Evolutionary conservation across 2,797 vertebrate genomes (phyloP).

Genomic region (Anolis apletophallus): DNA sequence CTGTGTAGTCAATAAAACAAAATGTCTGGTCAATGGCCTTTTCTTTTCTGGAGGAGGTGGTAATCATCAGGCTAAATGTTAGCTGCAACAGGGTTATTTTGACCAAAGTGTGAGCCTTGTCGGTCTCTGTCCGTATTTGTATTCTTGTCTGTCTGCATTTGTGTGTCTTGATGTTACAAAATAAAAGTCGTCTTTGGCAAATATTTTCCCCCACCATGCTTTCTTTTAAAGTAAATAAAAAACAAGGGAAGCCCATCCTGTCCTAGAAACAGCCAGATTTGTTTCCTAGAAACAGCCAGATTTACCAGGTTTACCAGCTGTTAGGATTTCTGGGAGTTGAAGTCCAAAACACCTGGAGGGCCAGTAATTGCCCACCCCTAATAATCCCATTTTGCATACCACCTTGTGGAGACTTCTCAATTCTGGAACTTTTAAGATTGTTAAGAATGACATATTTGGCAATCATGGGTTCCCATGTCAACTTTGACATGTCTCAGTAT

Average conservation of each 20-base stretch:
- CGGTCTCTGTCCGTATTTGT: conserved; percentile 46
- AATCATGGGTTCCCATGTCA: background rate
- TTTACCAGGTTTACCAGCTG: too few relatives aligned
- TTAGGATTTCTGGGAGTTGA: too few relatives aligned
- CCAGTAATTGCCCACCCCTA: too few relatives aligned
- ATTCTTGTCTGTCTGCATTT: conserved; percentile 67
- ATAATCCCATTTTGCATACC: background rate
- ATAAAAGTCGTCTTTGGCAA: conserved; percentile 65
- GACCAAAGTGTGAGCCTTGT: conserved; percentile 57
- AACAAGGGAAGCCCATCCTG: background rate
- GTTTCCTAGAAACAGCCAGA: too few relatives aligned
- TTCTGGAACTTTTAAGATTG: background rate
- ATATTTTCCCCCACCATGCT: background rate
- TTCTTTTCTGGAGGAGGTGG: background rate
- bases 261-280: background rate
- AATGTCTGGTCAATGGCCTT: conserved; percentile 5
- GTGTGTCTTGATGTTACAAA: conserved; percentile 73
- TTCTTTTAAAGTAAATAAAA: background rate
- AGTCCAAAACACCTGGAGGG: too few relatives aligned
- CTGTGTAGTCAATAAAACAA: background rate
- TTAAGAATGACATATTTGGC: background rate
- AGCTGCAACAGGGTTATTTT: conserved; percentile 38
- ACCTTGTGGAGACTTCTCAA: background rate
- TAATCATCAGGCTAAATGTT: background rate
- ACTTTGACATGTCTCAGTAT: background rate